These are phyloP conservation scores for Mythimna albipuncta DNA, from an alignment of 2,888 invertebrate genomes.

Conservation along the genomic window DNA sequence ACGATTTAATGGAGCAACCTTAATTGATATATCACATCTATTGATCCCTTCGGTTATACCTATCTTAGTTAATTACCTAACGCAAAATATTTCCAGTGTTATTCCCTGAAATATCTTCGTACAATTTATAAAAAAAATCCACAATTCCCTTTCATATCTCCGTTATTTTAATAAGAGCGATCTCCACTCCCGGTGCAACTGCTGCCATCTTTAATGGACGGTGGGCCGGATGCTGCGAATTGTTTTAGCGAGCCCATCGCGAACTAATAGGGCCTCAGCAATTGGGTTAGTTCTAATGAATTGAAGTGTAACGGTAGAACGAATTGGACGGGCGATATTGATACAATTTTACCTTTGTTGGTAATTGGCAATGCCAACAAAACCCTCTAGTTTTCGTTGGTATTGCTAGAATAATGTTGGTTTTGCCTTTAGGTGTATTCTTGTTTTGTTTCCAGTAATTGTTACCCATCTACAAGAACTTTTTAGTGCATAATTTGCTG, in stretches of 20 bases:
- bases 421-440: neutral
- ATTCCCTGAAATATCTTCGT: neutral
- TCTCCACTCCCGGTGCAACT: slow-evolving; percentile 43
- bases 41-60: neutral
- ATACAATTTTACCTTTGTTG: slow-evolving; percentile 6
- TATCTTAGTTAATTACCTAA: neutral
- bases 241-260: slow-evolving; percentile 69
- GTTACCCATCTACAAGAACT: neutral
- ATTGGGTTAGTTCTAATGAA: slow-evolving; percentile 62
- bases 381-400: neutral
- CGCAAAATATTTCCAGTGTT: neutral
- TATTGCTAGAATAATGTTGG: neutral
- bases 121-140: slow-evolving; percentile 7
- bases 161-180: slow-evolving; percentile 42
- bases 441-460: neutral
- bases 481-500: too few species aligned
- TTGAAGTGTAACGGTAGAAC: slow-evolving; percentile 37
- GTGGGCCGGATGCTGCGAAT: slow-evolving; percentile 73
- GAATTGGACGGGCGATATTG: slow-evolving; percentile 20
- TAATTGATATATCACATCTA: neutral
- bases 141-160: slow-evolving; percentile 19
- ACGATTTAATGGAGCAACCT: neutral
- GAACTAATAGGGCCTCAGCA: slow-evolving; percentile 56
- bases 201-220: slow-evolving; percentile 62
- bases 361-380: neutral